A percentile compares a stretch with the other conserved stretches of the same genome.
Conservation (phyloP, 2,113 vertebrate species). For the Microcebus lehilahytsara region DNA sequence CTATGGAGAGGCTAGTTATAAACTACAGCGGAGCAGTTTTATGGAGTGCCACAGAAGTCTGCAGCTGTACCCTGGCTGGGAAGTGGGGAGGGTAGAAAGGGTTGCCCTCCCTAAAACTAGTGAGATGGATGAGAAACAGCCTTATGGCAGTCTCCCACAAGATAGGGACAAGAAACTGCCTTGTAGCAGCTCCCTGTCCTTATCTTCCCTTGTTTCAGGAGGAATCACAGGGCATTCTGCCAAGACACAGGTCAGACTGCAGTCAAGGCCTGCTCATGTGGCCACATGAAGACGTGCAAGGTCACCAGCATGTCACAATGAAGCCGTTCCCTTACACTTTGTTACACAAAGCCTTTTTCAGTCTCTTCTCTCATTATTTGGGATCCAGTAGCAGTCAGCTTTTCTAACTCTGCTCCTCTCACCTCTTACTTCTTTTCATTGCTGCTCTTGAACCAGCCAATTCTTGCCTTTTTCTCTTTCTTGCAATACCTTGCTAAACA, state of each 20-base stretch:
- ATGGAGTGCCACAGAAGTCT: not conserved
- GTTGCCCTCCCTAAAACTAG: not conserved
- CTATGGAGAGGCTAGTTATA: not conserved
- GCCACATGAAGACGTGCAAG: slow-evolving; percentile 7
- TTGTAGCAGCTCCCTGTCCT: not conserved
- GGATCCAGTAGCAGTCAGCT: not conserved
- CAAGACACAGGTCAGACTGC: slow-evolving; percentile 6
- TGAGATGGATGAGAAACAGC: slow-evolving; percentile 41
- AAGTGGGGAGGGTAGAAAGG: not conserved
- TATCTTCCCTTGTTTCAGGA: slow-evolving; percentile 44
- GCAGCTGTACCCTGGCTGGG: not conserved
- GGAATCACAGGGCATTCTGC: slow-evolving; percentile 47
- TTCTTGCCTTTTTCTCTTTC: not conserved
- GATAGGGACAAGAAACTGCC: slow-evolving; percentile 9
- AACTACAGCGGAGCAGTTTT: not conserved
- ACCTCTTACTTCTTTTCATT: slow-evolving; percentile 27
- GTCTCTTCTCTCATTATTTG: not conserved
- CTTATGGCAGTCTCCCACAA: slow-evolving; percentile 38
- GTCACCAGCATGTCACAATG: not conserved
- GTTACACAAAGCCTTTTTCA: slow-evolving; percentile 13
- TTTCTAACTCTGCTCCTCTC: not conserved
- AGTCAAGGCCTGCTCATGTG: slow-evolving; percentile 40
- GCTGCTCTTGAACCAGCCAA: not conserved
- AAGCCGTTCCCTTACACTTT: not conserved
- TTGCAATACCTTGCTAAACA: not conserved